phyloP scores from a whole-genome alignment of 2,797 vertebrate species.

The Ataeniobius toweri region DNA sequence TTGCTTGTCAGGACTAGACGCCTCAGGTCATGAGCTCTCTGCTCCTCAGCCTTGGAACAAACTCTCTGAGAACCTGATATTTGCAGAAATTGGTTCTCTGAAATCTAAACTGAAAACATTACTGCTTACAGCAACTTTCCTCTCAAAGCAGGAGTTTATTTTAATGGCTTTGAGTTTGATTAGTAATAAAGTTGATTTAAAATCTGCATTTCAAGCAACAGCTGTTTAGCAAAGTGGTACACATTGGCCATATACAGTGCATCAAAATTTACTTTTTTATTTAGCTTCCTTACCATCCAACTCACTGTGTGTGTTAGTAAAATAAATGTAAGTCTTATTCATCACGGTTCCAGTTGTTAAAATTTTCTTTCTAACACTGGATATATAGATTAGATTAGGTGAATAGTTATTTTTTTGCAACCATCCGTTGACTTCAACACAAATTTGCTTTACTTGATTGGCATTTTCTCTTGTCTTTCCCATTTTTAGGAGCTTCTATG shows the following conservation, averaged over 20 bases:
- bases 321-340: neutral
- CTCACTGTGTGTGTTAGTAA: neutral
- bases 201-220: neutral
- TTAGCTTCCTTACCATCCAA: neutral
- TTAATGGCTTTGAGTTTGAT: neutral
- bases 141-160: neutral
- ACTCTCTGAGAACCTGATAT: neutral
- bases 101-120: neutral
- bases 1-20: neutral
- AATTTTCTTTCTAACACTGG: neutral
- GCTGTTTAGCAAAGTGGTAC: neutral
- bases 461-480: neutral
- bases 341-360: neutral
- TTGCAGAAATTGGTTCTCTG: neutral
- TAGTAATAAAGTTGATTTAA: neutral
- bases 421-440: neutral
- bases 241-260: no score
- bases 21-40: neutral
- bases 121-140: neutral
- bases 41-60: neutral
- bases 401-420: neutral
- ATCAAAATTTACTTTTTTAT: neutral
- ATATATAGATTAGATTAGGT: neutral
- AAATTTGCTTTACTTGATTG: neutral
- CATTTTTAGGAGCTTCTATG: neutral